Base-by-base conservation (phyloP, 2,888 invertebrate species). In the Gymnocheta viridis region DNA sequence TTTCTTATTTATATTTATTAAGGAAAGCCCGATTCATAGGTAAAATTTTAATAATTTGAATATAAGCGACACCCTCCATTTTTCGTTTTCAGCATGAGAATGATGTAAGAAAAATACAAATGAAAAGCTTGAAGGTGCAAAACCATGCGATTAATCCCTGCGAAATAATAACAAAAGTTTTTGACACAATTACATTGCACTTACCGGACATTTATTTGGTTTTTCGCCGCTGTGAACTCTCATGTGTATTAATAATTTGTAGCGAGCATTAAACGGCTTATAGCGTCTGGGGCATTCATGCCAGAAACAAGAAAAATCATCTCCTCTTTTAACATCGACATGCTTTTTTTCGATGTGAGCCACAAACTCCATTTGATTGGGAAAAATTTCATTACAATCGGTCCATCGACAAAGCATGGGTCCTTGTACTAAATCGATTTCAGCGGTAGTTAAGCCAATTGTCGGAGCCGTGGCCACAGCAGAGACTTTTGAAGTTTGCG, bases 211-310 rank as follows among this genome's bases (percentile, higher is more conserved):
- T 92, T 97, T 96, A 92, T 99, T 98, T 0, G 99, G 99, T 91
- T 99, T 99, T 90, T 99, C 99, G 4, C 99, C 99, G 22, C 98
- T 98, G 91, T 99, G 99, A 0, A 99, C 96, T 17, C 99, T 93
- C 98, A 99, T 90, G 72, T 90, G 90, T 32, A 97, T 99, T 49
- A 99, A 94, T 54, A 99, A 93, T 92, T 99, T 99, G 93, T 99
- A 99, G 86, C 99, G 94, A 0, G 99, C 99, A 92, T 99, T 99
- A 93, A 99, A 99, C 12, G 90, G 98, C 77, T 98, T 95, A 17
- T 96, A 95, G 86, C 96, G 94, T 72, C 98, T 93, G 0, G 97
- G 96, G 91, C 99, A 99, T n/a, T 96, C 96, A 76, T 95, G 93
- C 99, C 99, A 99, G 58, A 96, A 94, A 89, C 99, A 99, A 38